Evolutionary conservation across 1,140 invertebrate species (phyloP).

Genomic region (Drosophila ironensis): DNA sequence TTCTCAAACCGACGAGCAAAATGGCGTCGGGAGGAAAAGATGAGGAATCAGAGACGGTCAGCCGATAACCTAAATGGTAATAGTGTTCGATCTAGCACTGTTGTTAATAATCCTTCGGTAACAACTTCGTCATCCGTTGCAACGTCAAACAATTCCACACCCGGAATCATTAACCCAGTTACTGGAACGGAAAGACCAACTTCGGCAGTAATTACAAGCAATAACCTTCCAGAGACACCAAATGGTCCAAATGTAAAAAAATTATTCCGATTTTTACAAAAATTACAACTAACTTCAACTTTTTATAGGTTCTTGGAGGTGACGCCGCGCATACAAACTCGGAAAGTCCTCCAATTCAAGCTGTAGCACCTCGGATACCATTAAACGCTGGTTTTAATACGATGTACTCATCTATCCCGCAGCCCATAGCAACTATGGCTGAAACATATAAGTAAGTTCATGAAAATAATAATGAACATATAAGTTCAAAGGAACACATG

Average conservation of each 20-base stretch:
- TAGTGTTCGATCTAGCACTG: slow-evolving; percentile 43
- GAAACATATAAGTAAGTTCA: slow-evolving; percentile 93
- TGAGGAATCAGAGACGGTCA: slow-evolving; percentile 92
- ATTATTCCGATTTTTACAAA: not conserved
- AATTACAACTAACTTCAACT: not conserved
- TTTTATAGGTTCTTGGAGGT: slow-evolving; percentile 50
- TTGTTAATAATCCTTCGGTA: slow-evolving; percentile 39
- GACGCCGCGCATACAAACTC: slow-evolving; percentile 67
- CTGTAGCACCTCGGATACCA: slow-evolving; percentile 87
- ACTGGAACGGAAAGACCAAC: slow-evolving; percentile 22
- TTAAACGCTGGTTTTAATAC: slow-evolving; percentile 95
- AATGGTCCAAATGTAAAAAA: slow-evolving; percentile 57
- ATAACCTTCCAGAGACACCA: slow-evolving; percentile 46
- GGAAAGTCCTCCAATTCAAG: slow-evolving; percentile 84
- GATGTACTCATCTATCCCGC: slow-evolving; percentile 97
- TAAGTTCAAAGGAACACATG: no score
- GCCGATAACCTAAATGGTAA: slow-evolving; percentile 82
- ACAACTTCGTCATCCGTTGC: slow-evolving; percentile 21
- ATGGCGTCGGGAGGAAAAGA: slow-evolving; percentile 98
- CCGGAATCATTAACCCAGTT: slow-evolving; percentile 39
- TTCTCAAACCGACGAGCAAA: slow-evolving; percentile 99
- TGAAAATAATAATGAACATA: no score
- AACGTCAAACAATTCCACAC: slow-evolving; percentile 35
- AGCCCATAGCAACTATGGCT: slow-evolving; percentile 95
- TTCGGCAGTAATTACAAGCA: slow-evolving; percentile 23